phyloP scores from a whole-genome alignment of 2,797 vertebrate species.

The Enteromius viviparus region DNA sequence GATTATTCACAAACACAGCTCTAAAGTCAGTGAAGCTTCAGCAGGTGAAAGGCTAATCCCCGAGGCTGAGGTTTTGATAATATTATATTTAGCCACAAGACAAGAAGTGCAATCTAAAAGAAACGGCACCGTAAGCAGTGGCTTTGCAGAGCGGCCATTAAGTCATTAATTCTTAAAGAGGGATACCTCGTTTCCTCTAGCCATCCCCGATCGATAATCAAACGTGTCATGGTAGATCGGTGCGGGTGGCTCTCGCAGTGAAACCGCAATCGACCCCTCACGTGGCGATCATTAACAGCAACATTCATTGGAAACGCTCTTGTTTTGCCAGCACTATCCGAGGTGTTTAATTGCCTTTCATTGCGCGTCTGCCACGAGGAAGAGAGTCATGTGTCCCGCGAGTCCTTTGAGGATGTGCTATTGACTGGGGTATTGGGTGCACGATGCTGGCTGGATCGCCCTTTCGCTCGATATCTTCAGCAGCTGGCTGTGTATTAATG shows the following conservation, averaged over 20 bases:
- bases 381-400: conserved; percentile 50
- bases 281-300: conserved; percentile 50
- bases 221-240: conserved; percentile 36
- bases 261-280: conserved; percentile 39
- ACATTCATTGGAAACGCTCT: conserved; percentile 49
- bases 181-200: conserved; percentile 11
- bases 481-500: conserved; percentile 47
- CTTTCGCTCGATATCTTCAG: conserved; percentile 37
- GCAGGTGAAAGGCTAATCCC: neutral
- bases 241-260: neutral
- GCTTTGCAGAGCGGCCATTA: conserved; percentile 33
- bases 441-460: conserved; percentile 33
- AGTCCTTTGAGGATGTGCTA: conserved; percentile 55
- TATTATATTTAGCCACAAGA: conserved; percentile 14
- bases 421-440: conserved; percentile 41
- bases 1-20: conserved; percentile 12
- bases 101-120: neutral
- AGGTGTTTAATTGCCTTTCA: conserved; percentile 59
- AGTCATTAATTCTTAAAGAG: conserved; percentile 38
- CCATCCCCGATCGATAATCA: conserved; percentile 37
- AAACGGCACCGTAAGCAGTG: conserved; percentile 23
- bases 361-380: conserved; percentile 38
- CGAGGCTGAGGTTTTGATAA: neutral
- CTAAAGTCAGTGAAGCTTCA: conserved; percentile 5
- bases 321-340: conserved; percentile 56